A percentile compares a stretch with the other conserved stretches of the same genome.
These are phyloP conservation scores for Mustela lutreola DNA, from an alignment of 2,113 vertebrate species.

Conservation along the genomic window DNA sequence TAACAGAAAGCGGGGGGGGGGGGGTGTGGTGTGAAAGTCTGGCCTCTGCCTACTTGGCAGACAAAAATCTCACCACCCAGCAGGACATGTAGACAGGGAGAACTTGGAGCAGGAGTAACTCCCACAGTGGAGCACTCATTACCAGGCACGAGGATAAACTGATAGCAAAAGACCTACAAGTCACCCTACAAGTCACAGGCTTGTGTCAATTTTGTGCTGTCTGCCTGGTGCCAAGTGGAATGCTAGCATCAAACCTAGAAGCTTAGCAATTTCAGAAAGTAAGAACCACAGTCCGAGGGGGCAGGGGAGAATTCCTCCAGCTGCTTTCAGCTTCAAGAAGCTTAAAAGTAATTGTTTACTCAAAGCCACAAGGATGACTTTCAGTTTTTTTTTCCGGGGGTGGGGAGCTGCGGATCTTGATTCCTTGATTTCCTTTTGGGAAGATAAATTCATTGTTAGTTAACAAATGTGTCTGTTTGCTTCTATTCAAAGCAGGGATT, in stretches of 20 bases:
- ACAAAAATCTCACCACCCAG: background rate
- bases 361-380: slow-evolving; percentile 10
- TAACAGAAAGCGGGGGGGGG: background rate
- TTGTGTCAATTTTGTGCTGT: background rate
- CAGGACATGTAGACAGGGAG: background rate
- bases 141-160: background rate
- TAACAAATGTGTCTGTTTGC: slow-evolving; percentile 25
- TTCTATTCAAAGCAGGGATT: background rate
- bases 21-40: background rate
- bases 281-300: background rate
- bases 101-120: background rate
- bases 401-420: background rate
- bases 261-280: background rate
- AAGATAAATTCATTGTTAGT: slow-evolving; percentile 62
- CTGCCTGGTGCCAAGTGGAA: background rate
- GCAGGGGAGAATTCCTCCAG: background rate
- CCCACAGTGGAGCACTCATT: background rate
- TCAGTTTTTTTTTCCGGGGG: background rate
- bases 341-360: slow-evolving; percentile 54
- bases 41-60: background rate
- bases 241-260: background rate
- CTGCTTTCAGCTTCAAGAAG: slow-evolving; percentile 58
- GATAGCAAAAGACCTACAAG: background rate
- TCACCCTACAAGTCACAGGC: background rate
- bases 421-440: slow-evolving; percentile 34